phyloP scores from a whole-genome alignment of 2,113 vertebrate genomes.

The Choloepus hoffmanni region DNA sequence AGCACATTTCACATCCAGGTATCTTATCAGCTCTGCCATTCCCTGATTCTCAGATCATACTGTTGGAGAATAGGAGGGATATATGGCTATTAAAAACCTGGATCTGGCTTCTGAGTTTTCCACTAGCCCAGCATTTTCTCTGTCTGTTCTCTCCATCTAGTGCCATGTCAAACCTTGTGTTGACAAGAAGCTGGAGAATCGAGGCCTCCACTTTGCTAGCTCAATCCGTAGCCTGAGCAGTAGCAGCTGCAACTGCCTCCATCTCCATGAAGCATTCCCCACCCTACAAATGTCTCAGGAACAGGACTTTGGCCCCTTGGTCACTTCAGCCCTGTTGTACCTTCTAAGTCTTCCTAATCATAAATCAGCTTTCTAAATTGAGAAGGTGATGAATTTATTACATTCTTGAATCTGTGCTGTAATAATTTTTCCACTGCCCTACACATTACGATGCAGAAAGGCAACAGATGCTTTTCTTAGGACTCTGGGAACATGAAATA shows the following conservation, averaged over 20 bases:
- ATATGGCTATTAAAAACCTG: background rate
- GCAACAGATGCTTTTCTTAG: slow-evolving; percentile 77
- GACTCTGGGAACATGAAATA: slow-evolving; percentile 70
- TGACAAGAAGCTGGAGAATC: background rate
- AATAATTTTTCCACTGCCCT: slow-evolving; percentile 65
- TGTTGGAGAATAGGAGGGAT: background rate
- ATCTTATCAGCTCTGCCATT: background rate
- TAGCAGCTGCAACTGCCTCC: fast-evolving
- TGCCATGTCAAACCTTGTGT: background rate
- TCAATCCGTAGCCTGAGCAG: background rate
- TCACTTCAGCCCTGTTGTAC: slow-evolving; percentile 7
- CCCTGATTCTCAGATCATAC: background rate
- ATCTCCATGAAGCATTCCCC: too few species aligned
- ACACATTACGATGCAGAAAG: slow-evolving; percentile 64
- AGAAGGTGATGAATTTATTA: slow-evolving; percentile 78
- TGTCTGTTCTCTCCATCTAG: fast-evolving
- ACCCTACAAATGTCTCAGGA: background rate
- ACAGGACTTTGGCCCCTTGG: background rate
- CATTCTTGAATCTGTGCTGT: slow-evolving; percentile 66
- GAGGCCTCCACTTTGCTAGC: background rate
- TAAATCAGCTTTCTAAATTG: slow-evolving; percentile 66
- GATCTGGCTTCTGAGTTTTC: background rate
- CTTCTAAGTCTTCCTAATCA: slow-evolving; percentile 27
- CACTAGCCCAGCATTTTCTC: background rate
- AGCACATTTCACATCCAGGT: background rate